Conservation (phyloP, 2,113 vertebrate species). For the Odobenus rosmarus region DNA sequence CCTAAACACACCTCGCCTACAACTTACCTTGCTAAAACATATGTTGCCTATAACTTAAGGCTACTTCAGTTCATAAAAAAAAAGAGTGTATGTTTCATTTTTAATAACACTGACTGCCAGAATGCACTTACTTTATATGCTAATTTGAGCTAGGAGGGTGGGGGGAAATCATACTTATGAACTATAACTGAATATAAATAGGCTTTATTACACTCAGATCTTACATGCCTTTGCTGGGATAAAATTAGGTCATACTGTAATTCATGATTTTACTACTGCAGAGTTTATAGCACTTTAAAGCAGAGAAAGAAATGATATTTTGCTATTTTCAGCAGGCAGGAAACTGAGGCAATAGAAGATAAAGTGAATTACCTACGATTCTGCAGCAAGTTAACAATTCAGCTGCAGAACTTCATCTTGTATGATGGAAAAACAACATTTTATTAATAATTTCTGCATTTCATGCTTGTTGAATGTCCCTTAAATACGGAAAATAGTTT, state of each 20-base stretch:
- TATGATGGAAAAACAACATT: neutral
- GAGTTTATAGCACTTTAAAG: neutral
- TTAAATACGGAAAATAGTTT: neutral
- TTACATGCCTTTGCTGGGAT: neutral
- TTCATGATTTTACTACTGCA: neutral
- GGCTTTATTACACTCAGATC: neutral
- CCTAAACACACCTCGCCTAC: neutral
- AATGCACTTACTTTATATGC: neutral
- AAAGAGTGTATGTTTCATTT: neutral
- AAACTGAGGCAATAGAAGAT: neutral
- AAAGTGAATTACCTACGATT: neutral
- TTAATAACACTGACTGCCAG: neutral
- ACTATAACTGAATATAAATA: neutral
- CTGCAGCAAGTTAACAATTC: neutral
- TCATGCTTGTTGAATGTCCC: neutral
- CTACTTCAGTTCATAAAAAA: neutral
- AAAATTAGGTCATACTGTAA: neutral
- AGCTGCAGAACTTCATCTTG: neutral
- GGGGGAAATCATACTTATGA: neutral
- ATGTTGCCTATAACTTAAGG: neutral
- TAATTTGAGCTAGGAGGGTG: neutral
- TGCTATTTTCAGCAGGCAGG: neutral
- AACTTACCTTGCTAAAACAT: neutral
- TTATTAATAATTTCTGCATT: neutral
- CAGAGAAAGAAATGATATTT: neutral